These are phyloP conservation scores for Panthera uncia DNA, from an alignment of 2,113 vertebrate species.

Conservation along the genomic window DNA sequence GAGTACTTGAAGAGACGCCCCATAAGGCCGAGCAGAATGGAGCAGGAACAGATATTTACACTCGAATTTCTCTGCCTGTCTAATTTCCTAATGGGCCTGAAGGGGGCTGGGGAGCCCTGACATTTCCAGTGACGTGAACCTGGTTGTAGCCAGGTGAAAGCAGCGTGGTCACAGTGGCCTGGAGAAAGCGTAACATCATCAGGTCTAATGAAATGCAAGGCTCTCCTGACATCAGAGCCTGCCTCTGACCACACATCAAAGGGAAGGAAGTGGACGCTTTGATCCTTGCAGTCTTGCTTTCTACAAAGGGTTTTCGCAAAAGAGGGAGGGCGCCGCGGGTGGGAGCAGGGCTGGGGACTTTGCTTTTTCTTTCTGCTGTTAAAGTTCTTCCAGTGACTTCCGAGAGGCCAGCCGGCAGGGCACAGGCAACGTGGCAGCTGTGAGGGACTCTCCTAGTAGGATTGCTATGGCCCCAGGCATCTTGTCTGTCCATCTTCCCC, in stretches of 20 bases:
- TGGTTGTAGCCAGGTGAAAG: not conserved
- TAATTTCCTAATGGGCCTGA: not conserved
- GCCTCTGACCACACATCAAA: slow-evolving; percentile 66
- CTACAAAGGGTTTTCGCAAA: slow-evolving; percentile 17
- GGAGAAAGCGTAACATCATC: slow-evolving; percentile 4
- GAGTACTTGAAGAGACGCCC: not conserved
- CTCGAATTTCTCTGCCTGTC: not conserved
- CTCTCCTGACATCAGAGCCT: slow-evolving; percentile 48
- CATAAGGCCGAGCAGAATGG: not conserved
- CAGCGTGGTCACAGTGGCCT: not conserved
- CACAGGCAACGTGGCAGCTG: not conserved
- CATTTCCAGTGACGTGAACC: not conserved
- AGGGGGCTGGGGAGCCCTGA: not conserved
- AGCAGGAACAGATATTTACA: not conserved
- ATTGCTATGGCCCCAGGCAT: not conserved
- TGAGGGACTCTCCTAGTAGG: not conserved
- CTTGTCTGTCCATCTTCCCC: not conserved
- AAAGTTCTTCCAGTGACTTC: not conserved
- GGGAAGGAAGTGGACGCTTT: slow-evolving; percentile 64
- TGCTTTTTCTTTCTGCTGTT: not conserved
- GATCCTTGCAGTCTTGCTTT: slow-evolving; percentile 50
- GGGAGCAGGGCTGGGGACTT: not conserved
- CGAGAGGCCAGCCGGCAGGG: not conserved
- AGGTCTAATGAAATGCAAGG: slow-evolving; percentile 56
- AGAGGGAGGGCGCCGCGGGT: not conserved